Conservation (phyloP, 2,888 invertebrate species). For the Exephanes ischioxanthus region DNA sequence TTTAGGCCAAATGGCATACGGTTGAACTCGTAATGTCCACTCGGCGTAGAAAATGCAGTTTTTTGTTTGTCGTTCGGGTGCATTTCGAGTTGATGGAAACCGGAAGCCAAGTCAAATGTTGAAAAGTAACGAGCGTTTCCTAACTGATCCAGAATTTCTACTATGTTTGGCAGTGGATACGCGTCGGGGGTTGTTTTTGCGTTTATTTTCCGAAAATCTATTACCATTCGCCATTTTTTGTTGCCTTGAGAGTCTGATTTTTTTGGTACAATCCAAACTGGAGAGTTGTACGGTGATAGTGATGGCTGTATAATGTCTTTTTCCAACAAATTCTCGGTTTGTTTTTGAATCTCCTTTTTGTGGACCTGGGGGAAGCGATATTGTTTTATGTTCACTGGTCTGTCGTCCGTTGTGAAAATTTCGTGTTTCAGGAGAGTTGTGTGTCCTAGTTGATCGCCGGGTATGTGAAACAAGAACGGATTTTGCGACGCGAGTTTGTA, state of each 20-base stretch:
- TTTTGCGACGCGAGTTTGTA: neutral
- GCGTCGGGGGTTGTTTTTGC: slow-evolving; percentile 54
- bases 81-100: slow-evolving; percentile 72
- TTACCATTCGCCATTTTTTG: slow-evolving; percentile 31
- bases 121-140: slow-evolving; percentile 52
- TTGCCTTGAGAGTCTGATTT: slow-evolving; percentile 7
- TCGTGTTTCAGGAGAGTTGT: slow-evolving; percentile 21
- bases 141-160: slow-evolving; percentile 70
- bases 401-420: slow-evolving; percentile 34
- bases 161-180: slow-evolving; percentile 20
- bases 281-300: neutral
- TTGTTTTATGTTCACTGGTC: slow-evolving; percentile 44
- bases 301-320: slow-evolving; percentile 42
- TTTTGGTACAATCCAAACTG: too few relatives aligned
- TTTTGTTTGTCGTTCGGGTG: slow-evolving; percentile 19
- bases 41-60: slow-evolving; percentile 51
- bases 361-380: slow-evolving; percentile 41
- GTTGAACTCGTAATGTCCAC: slow-evolving; percentile 52
- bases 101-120: neutral
- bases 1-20: slow-evolving; percentile 59
- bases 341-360: slow-evolving; percentile 30
- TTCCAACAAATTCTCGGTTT: neutral
- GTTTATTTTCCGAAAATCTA: slow-evolving; percentile 52
- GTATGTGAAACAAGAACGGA: neutral
- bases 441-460: slow-evolving; percentile 28